phyloP scores from a whole-genome alignment of 2,113 vertebrate species.

The Tringa solitaria region DNA sequence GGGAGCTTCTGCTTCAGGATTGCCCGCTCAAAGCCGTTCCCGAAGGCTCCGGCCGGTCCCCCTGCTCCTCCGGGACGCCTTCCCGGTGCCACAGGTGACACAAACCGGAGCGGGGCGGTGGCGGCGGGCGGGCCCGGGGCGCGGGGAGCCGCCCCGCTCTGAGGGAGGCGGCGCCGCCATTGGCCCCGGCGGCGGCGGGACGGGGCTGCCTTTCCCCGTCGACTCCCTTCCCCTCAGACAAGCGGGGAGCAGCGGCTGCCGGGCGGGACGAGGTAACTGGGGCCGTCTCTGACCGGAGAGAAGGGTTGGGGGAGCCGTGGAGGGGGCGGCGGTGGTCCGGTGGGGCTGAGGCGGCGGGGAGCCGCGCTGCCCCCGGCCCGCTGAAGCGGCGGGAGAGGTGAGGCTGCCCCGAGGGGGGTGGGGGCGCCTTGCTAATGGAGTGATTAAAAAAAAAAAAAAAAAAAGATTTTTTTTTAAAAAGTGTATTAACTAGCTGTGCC shows the following conservation, averaged over 20 bases:
- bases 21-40: fast-evolving
- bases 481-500: fast-evolving
- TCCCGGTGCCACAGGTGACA: not conserved
- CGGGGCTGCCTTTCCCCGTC: not conserved
- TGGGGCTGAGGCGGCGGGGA: not conserved
- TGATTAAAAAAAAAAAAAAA: not conserved
- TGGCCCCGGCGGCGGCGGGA: not conserved
- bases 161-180: not conserved
- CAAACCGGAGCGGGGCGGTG: fast-evolving
- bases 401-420: not conserved
- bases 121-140: not conserved
- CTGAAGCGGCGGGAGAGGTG: not conserved
- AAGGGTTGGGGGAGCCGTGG: not conserved
- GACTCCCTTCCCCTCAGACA: not conserved
- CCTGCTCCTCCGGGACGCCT: fast-evolving
- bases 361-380: not conserved
- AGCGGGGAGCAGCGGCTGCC: not conserved
- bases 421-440: not conserved
- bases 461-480: too few species aligned
- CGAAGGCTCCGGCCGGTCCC: fast-evolving
- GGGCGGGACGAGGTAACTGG: fast-evolving
- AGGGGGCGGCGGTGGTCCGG: not conserved
- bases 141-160: not conserved
- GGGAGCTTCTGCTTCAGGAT: too few species aligned
- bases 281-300: not conserved